These are phyloP conservation scores for Mormyrops attenuatus DNA, from an alignment of 2,797 vertebrate genomes.

Conservation along the genomic window DNA sequence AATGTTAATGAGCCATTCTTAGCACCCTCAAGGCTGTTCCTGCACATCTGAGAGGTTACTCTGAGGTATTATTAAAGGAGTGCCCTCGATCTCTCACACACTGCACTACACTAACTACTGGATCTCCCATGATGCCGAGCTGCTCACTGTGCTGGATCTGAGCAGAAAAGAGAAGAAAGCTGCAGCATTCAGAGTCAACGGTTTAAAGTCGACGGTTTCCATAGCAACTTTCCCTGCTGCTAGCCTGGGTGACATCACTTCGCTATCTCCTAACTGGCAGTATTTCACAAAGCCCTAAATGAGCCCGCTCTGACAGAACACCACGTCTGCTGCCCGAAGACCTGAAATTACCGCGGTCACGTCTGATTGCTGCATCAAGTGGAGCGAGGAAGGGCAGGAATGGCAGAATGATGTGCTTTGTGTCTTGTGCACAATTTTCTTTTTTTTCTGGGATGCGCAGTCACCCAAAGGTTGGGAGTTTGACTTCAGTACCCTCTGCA, in stretches of 20 bases:
- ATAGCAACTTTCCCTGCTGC: conserved; percentile 18
- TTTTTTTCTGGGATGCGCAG: neutral
- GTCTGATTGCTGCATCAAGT: conserved; percentile 8
- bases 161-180: neutral
- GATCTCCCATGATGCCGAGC: neutral
- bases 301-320: neutral
- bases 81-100: neutral
- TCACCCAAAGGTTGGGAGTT: neutral
- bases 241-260: conserved; percentile 18
- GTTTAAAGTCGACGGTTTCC: conserved; percentile 16
- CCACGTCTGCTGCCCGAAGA: neutral
- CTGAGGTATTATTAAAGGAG: neutral
- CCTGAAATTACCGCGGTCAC: neutral
- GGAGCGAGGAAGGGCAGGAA: neutral
- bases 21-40: neutral
- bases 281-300: neutral
- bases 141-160: neutral
- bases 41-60: neutral
- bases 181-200: neutral
- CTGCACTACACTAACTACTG: neutral
- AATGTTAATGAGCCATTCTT: neutral
- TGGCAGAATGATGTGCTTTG: neutral
- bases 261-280: neutral
- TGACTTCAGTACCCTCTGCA: neutral
- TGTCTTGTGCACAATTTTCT: neutral